Conservation (phyloP, 2,797 vertebrate genomes). For the Lagorchestes hirsutus region DNA sequence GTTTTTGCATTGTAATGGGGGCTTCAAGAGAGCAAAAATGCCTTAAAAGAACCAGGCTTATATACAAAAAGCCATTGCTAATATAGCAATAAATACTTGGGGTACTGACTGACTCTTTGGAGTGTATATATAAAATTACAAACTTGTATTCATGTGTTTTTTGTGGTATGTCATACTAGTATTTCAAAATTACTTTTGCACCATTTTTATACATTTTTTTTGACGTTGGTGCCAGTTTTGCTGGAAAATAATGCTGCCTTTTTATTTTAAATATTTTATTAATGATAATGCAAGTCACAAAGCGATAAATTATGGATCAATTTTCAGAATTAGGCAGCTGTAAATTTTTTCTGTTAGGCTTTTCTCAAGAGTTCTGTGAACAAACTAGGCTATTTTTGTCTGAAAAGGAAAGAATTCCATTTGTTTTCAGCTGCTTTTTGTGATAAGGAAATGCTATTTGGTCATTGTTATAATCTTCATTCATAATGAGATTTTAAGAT, state of each 20-base stretch:
- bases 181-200: constrained; percentile 85
- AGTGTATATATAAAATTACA: constrained; percentile 91
- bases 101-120: constrained; percentile 91
- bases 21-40: constrained; percentile 28
- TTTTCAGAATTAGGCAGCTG: constrained; percentile 76
- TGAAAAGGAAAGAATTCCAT: constrained; percentile 70
- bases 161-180: constrained; percentile 90
- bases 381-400: constrained; percentile 74
- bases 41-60: constrained; percentile 66
- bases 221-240: constrained; percentile 90
- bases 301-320: constrained; percentile 80
- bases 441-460: constrained; percentile 88
- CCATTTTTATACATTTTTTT: constrained; percentile 83
- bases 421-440: constrained; percentile 89
- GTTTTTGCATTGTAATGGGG: constrained; percentile 54
- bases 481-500: constrained; percentile 90
- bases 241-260: constrained; percentile 91
- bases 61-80: constrained; percentile 91
- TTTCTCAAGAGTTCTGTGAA: constrained; percentile 79
- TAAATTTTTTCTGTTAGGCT: constrained; percentile 82
- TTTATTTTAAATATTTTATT: constrained; percentile 84
- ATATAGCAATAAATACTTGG: constrained; percentile 92
- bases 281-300: constrained; percentile 78
- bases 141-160: constrained; percentile 91
- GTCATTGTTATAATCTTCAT: constrained; percentile 89